A percentile compares a stretch with the other conserved stretches of the same genome.
phyloP scores from a whole-genome alignment of 2,888 invertebrate species.

The Alloplasta piceator region DNA sequence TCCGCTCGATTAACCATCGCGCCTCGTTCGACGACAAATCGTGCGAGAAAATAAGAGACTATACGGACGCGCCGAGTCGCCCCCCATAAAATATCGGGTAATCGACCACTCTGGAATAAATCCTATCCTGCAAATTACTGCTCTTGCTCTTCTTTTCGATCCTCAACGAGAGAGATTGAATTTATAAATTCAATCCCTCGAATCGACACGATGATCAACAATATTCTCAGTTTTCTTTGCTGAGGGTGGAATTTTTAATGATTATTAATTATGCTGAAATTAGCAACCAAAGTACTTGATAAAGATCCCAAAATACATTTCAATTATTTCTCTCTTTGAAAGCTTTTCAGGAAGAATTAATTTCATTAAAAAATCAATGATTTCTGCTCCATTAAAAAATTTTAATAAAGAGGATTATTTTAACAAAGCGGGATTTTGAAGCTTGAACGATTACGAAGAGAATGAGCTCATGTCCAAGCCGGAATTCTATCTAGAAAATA shows the following conservation, averaged over 20 bases:
- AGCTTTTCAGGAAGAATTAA: too few species aligned
- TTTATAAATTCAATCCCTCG: background rate
- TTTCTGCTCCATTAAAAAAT: too few species aligned
- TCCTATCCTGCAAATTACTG: conserved; percentile 49
- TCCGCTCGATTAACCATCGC: conserved; percentile 65
- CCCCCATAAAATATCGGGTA: conserved; percentile 18
- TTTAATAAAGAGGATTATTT: too few species aligned
- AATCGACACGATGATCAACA: too few species aligned
- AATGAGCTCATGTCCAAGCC: too few species aligned
- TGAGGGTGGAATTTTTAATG: too few species aligned
- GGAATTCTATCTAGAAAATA: too few species aligned
- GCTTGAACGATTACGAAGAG: too few species aligned
- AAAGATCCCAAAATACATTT: too few species aligned
- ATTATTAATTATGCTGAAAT: background rate
- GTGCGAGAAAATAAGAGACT: conserved; percentile 36
- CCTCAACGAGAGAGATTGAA: background rate
- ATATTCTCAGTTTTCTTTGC: too few species aligned
- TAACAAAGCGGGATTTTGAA: background rate
- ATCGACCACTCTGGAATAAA: conserved; percentile 54
- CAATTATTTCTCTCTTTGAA: background rate
- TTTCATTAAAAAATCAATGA: too few species aligned
- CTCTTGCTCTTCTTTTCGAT: background rate
- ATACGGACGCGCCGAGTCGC: conserved; percentile 10
- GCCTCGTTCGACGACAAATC: conserved; percentile 62
- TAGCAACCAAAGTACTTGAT: too few species aligned